These are phyloP conservation scores for Caretta caretta DNA, from an alignment of 2,113 vertebrate species.

Conservation along the genomic window DNA sequence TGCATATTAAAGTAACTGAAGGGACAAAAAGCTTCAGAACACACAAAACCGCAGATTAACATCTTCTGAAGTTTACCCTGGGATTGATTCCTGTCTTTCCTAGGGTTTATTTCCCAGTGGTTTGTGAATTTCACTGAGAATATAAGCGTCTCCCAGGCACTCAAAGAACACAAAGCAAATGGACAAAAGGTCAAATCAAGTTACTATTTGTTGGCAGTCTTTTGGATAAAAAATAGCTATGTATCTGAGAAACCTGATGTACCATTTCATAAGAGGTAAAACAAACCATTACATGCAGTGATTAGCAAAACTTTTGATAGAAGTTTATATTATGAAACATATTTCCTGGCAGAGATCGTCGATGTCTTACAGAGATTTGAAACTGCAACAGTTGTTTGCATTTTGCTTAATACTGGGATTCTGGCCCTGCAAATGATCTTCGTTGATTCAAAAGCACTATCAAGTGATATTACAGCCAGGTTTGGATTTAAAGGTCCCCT, in stretches of 20 bases:
- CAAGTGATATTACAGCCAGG: neutral
- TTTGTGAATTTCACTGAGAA: neutral
- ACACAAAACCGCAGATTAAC: neutral
- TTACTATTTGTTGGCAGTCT: neutral
- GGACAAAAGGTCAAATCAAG: neutral
- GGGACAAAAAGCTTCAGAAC: neutral
- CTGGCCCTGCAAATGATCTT: neutral
- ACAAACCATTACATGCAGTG: neutral
- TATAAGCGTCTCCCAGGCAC: neutral
- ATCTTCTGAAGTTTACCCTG: neutral
- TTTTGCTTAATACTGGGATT: neutral
- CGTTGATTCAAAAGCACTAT: neutral
- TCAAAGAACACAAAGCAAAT: neutral
- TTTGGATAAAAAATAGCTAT: neutral
- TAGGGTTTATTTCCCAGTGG: neutral
- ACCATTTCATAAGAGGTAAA: neutral
- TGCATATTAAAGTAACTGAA: slow-evolving; percentile 20
- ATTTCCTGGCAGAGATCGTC: neutral
- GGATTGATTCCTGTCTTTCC: neutral
- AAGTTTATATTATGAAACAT: neutral
- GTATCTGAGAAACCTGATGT: rapidly evolving
- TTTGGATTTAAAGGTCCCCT: neutral
- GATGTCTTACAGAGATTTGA: neutral
- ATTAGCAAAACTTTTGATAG: neutral
- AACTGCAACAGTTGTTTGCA: neutral